phyloP scores from a whole-genome alignment of 2,797 vertebrate species.

The Pagetopsis macropterus region DNA sequence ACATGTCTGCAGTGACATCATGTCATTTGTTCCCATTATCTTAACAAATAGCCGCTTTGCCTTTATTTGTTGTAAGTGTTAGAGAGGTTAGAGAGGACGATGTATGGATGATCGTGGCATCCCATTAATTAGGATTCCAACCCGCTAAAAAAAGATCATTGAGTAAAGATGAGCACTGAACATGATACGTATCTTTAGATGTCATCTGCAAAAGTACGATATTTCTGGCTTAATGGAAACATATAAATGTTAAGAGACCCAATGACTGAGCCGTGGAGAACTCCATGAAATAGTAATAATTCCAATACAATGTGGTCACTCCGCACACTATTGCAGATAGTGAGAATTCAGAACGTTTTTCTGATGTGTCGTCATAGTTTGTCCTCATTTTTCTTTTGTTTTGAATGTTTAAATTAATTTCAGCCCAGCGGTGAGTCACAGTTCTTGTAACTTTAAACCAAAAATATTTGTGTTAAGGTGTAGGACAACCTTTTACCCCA shows the following conservation, averaged over 20 bases:
- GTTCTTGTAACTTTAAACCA: not conserved
- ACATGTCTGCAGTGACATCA: slow-evolving; percentile 5
- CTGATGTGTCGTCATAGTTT: not conserved
- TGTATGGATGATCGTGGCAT: not conserved
- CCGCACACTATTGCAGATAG: not conserved
- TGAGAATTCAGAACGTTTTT: not conserved
- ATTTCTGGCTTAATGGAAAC: not conserved
- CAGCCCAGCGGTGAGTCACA: not conserved
- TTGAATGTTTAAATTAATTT: not conserved
- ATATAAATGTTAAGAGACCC: not conserved
- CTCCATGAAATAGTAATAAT: not conserved
- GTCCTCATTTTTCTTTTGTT: not conserved
- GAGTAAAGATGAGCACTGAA: not conserved
- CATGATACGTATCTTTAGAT: not conserved
- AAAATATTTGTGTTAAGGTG: no score
- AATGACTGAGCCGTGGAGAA: slow-evolving; percentile 16
- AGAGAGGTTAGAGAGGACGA: not conserved
- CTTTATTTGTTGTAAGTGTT: not conserved
- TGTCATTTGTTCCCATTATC: not conserved
- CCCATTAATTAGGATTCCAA: not conserved
- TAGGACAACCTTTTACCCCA: not conserved
- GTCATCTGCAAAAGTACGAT: slow-evolving; percentile 8
- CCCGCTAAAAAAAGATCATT: not conserved
- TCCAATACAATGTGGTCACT: not conserved
- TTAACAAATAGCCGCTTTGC: not conserved